phyloP scores from a whole-genome alignment of 2,797 vertebrate genomes.

The Dallia pectoralis region DNA sequence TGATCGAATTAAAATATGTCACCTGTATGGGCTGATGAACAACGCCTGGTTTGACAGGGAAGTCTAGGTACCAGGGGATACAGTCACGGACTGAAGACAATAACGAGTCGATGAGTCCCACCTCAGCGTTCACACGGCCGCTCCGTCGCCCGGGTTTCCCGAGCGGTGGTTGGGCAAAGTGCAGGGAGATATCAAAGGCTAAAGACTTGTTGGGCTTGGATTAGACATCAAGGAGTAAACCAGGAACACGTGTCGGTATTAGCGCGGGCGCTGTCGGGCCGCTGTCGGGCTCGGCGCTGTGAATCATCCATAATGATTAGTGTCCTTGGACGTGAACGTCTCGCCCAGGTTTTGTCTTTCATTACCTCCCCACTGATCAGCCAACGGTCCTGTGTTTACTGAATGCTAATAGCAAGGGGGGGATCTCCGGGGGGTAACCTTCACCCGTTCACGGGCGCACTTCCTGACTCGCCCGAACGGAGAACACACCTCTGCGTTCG shows the following conservation, averaged over 20 bases:
- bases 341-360: slow-evolving; percentile 38
- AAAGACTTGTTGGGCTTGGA: slow-evolving; percentile 16
- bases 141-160: not conserved
- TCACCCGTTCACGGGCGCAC: slow-evolving; percentile 10
- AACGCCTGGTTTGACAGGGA: too few relatives aligned
- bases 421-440: slow-evolving; percentile 2
- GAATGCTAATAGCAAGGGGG: slow-evolving; percentile 37
- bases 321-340: slow-evolving; percentile 38
- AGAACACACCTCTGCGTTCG: not conserved
- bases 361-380: slow-evolving; percentile 40
- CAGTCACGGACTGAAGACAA: not conserved
- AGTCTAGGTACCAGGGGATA: not conserved
- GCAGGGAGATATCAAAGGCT: slow-evolving; percentile 24
- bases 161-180: slow-evolving; percentile 4
- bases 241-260: slow-evolving; percentile 17
- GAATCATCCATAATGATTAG: slow-evolving; percentile 20
- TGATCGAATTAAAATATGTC: too few relatives aligned
- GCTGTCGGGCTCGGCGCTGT: not conserved
- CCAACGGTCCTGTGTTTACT: slow-evolving; percentile 32
- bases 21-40: too few relatives aligned
- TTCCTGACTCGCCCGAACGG: not conserved
- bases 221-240: slow-evolving; percentile 27
- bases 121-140: not conserved
- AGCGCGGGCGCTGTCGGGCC: slow-evolving; percentile 7
- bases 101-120: not conserved